A percentile compares a stretch with the other conserved stretches of the same genome.
Conservation (phyloP, 2,888 invertebrate genomes). For the Julus scanicus region DNA sequence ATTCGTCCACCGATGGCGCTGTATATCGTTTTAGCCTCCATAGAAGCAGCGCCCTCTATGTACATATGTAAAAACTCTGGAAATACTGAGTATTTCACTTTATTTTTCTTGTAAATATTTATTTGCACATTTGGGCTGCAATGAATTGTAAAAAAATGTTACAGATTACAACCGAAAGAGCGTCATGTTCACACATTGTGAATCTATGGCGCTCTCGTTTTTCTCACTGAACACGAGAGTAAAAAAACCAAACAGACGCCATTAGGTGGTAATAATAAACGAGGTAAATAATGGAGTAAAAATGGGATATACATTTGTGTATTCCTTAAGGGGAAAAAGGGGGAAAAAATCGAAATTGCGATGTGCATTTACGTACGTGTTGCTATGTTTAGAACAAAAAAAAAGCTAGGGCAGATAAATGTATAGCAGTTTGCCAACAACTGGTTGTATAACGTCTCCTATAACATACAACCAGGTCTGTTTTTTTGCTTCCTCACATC, state of each 20-base stretch:
- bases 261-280: conserved; percentile 47
- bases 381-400: conserved; percentile 27
- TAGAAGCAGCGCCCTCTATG: too few species aligned
- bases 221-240: neutral
- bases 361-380: conserved; percentile 38
- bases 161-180: too few species aligned
- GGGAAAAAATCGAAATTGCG: neutral
- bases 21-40: too few species aligned
- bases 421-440: conserved; percentile 5
- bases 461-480: neutral
- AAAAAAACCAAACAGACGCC: neutral
- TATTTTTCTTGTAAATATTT: too few species aligned
- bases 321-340: neutral
- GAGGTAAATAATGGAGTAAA: conserved; percentile 45
- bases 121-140: too few species aligned
- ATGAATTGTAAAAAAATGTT: too few species aligned
- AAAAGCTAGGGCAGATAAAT: neutral
- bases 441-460: conserved; percentile 7
- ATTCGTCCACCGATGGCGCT: too few species aligned
- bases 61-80: too few species aligned
- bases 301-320: conserved; percentile 23
- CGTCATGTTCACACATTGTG: too few species aligned
- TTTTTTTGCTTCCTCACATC: conserved; percentile 5
- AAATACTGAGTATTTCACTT: too few species aligned
- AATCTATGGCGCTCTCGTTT: neutral